Evolutionary conservation across 2,113 vertebrate genomes (phyloP), one percentile per base, ranked within the genome.

Genomic region (Lontra canadensis): DNA sequence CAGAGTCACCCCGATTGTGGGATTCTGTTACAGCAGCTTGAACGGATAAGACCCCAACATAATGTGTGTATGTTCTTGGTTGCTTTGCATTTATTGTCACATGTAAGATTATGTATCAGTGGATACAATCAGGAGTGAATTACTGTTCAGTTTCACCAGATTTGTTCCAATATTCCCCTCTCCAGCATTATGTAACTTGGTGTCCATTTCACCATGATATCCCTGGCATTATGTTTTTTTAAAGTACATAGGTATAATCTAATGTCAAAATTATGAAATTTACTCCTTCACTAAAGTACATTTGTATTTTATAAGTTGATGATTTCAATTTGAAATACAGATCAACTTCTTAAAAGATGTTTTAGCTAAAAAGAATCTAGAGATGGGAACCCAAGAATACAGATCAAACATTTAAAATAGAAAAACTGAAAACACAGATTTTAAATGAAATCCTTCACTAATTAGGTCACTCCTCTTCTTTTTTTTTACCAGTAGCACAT

Each of bases 201-300:
- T 81, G 63, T 44, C 36, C 47, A 42, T 55, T 76, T 81, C 61
- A 63, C 49, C 3, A 12, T 20, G 21, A 29, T 49, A 42, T 5
- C 13, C 8, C 18, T 83, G 42, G 1, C 31, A 82, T 92, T 80
- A 63, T 2, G 34, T 79, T 76, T 97, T 71, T 12, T 17, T 52
- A 91, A 91, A 36, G 5, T 44, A 89, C 78, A 25, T n/a, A 55
- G 15, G 47, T 92, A 29, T 5, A 90, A 86, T 17, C 10, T 83
- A 79, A 94, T 67, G 82, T 87, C 55, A 63, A 85, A 65, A 89
- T 86, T 82, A 52, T 74, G 20, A 94, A 92, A 79, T 29, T 42
- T 42, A 83, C 52, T 34, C 26, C 5, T n/a, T 71, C 34, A 49
- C 13, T 65, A 67, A 93, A 81, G n/a, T n/a, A 12, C 5, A 42